Conservation (phyloP, 2,888 invertebrate species). For the Synergus gifuensis region DNA sequence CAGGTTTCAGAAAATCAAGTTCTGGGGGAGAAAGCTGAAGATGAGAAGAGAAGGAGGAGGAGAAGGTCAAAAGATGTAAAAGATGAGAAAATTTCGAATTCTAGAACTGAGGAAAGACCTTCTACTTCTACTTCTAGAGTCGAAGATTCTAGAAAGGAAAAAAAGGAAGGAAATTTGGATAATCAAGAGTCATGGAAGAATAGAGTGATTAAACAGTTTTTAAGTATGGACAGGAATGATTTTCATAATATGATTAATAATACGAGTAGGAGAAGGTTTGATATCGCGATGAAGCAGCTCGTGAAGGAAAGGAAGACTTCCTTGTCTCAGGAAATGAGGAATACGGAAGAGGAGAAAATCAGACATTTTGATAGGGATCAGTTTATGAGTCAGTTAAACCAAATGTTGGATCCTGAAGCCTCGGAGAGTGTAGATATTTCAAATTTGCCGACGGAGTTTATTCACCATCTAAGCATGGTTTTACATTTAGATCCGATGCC, state of each 20-base stretch:
- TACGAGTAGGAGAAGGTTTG: slow-evolving; percentile 73
- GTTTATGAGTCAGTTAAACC: slow-evolving; percentile 77
- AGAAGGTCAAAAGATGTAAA: slow-evolving; percentile 47
- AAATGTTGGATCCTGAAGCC: slow-evolving; percentile 81
- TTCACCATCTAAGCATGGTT: slow-evolving; percentile 81
- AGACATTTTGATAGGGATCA: slow-evolving; percentile 71
- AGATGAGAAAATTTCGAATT: slow-evolving; percentile 20
- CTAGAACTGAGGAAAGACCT: neutral
- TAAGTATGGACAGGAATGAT: slow-evolving; percentile 75
- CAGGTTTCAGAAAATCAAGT: neutral
- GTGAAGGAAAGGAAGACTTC: slow-evolving; percentile 71
- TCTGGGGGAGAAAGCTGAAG: slow-evolving; percentile 36
- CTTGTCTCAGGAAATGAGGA: slow-evolving; percentile 69
- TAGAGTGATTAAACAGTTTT: slow-evolving; percentile 71
- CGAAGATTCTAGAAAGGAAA: slow-evolving; percentile 23
- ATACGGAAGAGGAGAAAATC: slow-evolving; percentile 71
- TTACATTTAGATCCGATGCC: slow-evolving; percentile 75
- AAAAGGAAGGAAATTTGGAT: slow-evolving; percentile 45
- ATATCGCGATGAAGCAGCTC: slow-evolving; percentile 74
- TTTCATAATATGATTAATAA: slow-evolving; percentile 75
- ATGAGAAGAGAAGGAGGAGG: neutral
- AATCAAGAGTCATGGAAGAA: slow-evolving; percentile 70
- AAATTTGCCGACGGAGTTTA: slow-evolving; percentile 81
- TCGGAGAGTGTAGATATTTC: slow-evolving; percentile 78
- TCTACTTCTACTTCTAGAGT: neutral